Evolutionary conservation across 2,888 invertebrate species (phyloP).

Genomic region (Himalopsyche kuldschensis): DNA sequence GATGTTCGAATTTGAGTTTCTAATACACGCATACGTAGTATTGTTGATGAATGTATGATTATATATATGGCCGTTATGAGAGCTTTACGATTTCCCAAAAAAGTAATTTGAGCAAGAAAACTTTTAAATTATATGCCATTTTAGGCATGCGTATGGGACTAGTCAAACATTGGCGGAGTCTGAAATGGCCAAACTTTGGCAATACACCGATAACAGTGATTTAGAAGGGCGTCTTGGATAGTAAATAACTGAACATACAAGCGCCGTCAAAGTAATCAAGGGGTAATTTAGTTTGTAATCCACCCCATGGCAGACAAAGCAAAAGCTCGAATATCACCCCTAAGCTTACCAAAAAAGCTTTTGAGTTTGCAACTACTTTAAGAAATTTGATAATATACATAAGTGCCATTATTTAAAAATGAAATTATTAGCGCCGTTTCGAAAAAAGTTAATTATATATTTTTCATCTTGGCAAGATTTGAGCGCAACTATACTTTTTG

Average conservation of each 20-base stretch:
- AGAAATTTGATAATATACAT: background rate
- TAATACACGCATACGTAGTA: too few species aligned
- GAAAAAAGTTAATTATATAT: too few species aligned
- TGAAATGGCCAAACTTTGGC: background rate
- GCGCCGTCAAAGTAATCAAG: background rate
- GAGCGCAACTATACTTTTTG: too few species aligned
- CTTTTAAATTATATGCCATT: background rate
- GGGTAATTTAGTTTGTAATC: background rate
- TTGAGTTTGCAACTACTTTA: background rate
- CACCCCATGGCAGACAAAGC: background rate
- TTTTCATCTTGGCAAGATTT: too few species aligned
- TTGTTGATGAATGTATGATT: background rate
- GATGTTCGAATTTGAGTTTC: too few species aligned
- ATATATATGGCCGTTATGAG: background rate
- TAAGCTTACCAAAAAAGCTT: background rate
- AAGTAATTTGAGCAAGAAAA: background rate
- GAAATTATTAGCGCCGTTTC: too few species aligned
- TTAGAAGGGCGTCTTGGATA: background rate
- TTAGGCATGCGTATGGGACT: background rate
- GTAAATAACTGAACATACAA: background rate
- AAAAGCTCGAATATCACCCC: background rate
- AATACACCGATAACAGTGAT: background rate
- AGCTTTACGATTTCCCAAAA: background rate
- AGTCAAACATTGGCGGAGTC: background rate
- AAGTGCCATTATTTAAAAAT: background rate